These are phyloP conservation scores for Keiferia lycopersicella DNA, from an alignment of 2,888 invertebrate genomes.

Conservation along the genomic window DNA sequence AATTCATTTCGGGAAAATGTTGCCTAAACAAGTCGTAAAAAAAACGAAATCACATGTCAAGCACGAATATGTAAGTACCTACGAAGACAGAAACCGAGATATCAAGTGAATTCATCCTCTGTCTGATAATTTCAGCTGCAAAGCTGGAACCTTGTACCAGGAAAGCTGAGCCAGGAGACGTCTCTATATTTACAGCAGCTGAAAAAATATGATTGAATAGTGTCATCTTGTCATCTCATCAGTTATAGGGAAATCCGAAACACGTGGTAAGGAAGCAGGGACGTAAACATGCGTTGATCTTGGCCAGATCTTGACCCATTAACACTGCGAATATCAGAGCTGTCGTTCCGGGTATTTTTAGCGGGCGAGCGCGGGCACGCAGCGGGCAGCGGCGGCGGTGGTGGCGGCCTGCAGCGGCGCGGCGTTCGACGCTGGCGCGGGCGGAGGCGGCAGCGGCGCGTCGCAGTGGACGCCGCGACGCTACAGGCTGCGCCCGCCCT, in stretches of 20 bases:
- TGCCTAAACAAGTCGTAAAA: too few relatives aligned
- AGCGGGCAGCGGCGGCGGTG: slow-evolving; percentile 32
- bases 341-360: slow-evolving; percentile 76
- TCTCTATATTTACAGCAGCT: neutral
- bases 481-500: neutral
- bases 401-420: slow-evolving; percentile 36
- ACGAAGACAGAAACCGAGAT: too few relatives aligned
- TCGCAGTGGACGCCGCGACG: slow-evolving; percentile 12
- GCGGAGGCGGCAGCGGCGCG: slow-evolving; percentile 32
- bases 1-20: too few relatives aligned
- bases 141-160: too few relatives aligned
- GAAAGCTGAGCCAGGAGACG: too few relatives aligned
- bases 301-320: slow-evolving; percentile 81
- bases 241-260: neutral
- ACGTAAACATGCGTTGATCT: slow-evolving; percentile 76
- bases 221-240: neutral
- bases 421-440: slow-evolving; percentile 40
- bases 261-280: slow-evolving; percentile 53
- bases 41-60: too few relatives aligned
- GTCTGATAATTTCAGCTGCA: too few relatives aligned
- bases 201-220: neutral
- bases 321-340: slow-evolving; percentile 72
- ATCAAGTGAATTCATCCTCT: too few relatives aligned
- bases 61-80: too few relatives aligned
- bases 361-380: slow-evolving; percentile 56